These are phyloP conservation scores for Amblyopsis rosae DNA, from an alignment of 2,113 vertebrate species.

Conservation along the genomic window DNA sequence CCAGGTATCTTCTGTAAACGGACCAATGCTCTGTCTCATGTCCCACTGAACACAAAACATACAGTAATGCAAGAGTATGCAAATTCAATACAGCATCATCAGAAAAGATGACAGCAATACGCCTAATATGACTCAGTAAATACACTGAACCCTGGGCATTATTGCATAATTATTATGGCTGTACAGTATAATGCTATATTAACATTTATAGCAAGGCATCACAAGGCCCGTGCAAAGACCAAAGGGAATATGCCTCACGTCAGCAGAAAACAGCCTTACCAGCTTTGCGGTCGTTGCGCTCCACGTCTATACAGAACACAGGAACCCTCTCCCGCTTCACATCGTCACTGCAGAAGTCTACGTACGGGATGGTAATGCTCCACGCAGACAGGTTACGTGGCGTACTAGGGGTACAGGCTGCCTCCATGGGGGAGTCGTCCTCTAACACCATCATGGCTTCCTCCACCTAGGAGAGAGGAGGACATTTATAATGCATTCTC, in stretches of 20 bases:
- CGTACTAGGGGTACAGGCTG: conserved; percentile 87
- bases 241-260: too few species aligned
- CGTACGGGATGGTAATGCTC: conserved; percentile 94
- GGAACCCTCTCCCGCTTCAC: conserved; percentile 92
- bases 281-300: conserved; percentile 91
- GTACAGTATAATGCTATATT: too few species aligned
- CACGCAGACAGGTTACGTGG: conserved; percentile 93
- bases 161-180: too few species aligned
- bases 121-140: background rate
- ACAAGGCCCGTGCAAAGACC: too few species aligned
- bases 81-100: background rate
- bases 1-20: conserved; percentile 92
- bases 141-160: background rate
- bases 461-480: conserved; percentile 80
- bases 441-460: conserved; percentile 96
- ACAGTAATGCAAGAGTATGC: conserved; percentile 7
- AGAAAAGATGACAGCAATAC: background rate
- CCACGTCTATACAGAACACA: conserved; percentile 96
- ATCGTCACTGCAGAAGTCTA: conserved; percentile 93
- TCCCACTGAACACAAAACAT: conserved; percentile 79
- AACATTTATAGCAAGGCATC: too few species aligned
- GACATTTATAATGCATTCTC: background rate
- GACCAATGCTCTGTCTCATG: conserved; percentile 95
- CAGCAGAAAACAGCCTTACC: conserved; percentile 69
- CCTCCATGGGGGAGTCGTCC: conserved; percentile 92